Base-by-base conservation (phyloP, 2,888 invertebrate genomes). In the Mythimna ferrago region DNA sequence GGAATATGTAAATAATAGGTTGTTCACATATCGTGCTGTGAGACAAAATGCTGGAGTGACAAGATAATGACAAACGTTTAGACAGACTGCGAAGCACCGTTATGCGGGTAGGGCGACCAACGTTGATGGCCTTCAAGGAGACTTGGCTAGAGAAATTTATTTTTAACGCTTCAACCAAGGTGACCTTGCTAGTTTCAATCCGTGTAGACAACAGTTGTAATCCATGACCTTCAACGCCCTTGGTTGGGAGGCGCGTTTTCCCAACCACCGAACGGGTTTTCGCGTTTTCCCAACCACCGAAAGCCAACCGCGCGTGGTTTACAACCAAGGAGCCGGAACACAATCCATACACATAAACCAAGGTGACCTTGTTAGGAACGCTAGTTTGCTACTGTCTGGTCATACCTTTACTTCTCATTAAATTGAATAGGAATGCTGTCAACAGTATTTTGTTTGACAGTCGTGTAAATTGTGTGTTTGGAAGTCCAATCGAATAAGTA, bases 41-140 rank as follows among this genome's bases (percentile, higher is more conserved):
- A 72, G 81, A 81, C 69, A 72, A 74, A 83, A 68, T 76, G 63
- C 53, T 73, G 35, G 6, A 67, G 63, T 75, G 85, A 72, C 77
- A 82, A 77, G 57, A 75, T 85, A 82, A 80, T 83, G 60, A 74
- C 56, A 61, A 76, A 73, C 81, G 66, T 71, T 83, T 71, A 83
- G 53, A 68, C 38, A 58, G 58, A 73, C 53, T 60, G 58, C 51
- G 51, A 70, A 51, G 57, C 56, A 66, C 81, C 77, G 69, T 69
- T 73, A 83, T 44, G 57, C 63, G 14, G 35, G n/a, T 81, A 71
- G 73, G 84, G 77, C 61, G 77, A 71, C 76, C 73, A 83, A 69
- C 48, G 11, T 56, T 51, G 48, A 35, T 19, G 41, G 48, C 10
- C 53, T 63, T 56, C 26, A 7, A 48, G 38, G 41, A 60, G 53